Evolutionary conservation across 2,797 vertebrate genomes (phyloP).

Genomic region (Aphelocoma californica): DNA sequence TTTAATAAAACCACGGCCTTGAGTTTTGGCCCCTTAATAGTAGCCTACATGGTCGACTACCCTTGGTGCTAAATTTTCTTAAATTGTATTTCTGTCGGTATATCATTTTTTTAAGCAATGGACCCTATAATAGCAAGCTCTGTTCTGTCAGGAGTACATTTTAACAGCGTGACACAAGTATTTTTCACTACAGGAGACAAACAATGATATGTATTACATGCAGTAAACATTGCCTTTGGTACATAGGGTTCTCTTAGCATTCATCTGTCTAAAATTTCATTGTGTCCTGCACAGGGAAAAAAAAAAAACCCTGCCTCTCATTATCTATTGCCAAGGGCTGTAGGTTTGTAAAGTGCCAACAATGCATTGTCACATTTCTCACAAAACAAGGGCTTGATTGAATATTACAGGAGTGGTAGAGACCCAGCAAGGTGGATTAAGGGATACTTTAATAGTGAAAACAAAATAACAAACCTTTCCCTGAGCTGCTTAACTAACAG

Average conservation of each 20-base stretch:
- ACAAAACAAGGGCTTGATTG: slow-evolving; percentile 71
- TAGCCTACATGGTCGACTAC: slow-evolving; percentile 78
- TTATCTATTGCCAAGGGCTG: slow-evolving; percentile 71
- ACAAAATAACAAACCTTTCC: slow-evolving; percentile 6
- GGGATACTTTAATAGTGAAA: slow-evolving; percentile 49
- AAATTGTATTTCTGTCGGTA: slow-evolving; percentile 84
- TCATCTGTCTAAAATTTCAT: slow-evolving; percentile 79
- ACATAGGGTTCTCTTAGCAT: slow-evolving; percentile 74
- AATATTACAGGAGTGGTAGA: slow-evolving; percentile 55
- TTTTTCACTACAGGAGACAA: slow-evolving; percentile 84
- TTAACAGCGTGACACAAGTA: slow-evolving; percentile 80
- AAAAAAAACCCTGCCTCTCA: slow-evolving; percentile 38
- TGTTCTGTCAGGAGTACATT: slow-evolving; percentile 82
- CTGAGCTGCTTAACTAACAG: slow-evolving; percentile 1
- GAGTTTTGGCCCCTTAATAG: slow-evolving; percentile 80
- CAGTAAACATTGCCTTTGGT: slow-evolving; percentile 81
- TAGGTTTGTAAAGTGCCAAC: slow-evolving; percentile 65
- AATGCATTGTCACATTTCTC: slow-evolving; percentile 65
- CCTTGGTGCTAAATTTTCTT: slow-evolving; percentile 82
- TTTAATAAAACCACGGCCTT: slow-evolving; percentile 78
- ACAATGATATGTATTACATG: slow-evolving; percentile 83
- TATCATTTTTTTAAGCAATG: slow-evolving; percentile 82
- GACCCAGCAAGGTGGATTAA: slow-evolving; percentile 60
- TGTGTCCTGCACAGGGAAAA: slow-evolving; percentile 63
- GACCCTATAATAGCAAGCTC: slow-evolving; percentile 79